A percentile compares a stretch with the other conserved stretches of the same genome.
Evolutionary conservation across 2,888 invertebrate species (phyloP).

Genomic region (Xestia c-nigrum): DNA sequence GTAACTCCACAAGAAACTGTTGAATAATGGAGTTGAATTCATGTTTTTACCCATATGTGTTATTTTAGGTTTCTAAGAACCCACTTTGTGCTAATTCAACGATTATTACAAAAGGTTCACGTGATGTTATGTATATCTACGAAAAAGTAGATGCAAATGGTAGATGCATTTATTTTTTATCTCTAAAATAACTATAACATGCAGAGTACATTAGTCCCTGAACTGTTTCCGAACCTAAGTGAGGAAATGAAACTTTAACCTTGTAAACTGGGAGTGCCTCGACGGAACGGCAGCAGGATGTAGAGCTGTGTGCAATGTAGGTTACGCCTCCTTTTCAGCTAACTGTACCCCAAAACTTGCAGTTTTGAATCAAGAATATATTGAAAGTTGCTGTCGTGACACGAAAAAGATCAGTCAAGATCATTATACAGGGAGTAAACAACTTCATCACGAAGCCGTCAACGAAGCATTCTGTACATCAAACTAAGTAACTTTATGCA

Average conservation of each 20-base stretch:
- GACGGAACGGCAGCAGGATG: neutral
- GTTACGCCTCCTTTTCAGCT: neutral
- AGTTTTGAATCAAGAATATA: neutral
- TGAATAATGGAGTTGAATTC: conserved; percentile 27
- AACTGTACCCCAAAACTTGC: too few relatives aligned
- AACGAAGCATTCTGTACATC: too few relatives aligned
- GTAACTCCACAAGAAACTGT: conserved; percentile 32
- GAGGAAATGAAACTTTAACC: neutral
- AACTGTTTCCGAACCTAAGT: neutral
- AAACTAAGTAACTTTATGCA: too few relatives aligned
- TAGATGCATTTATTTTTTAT: neutral
- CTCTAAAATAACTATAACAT: neutral
- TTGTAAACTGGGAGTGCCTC: neutral
- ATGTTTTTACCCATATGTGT: conserved; percentile 8
- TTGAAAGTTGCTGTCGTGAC: neutral
- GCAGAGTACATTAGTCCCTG: neutral
- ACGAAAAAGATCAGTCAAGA: too few relatives aligned
- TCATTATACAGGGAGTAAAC: too few relatives aligned
- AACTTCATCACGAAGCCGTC: too few relatives aligned
- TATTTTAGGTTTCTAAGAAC: conserved; percentile 1
- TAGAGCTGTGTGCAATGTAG: neutral
- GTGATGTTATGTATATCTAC: neutral
- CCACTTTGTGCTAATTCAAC: neutral
- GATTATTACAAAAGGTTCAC: conserved; percentile 9
- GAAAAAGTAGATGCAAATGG: neutral